Evolutionary conservation across 2,797 vertebrate species (phyloP).

Genomic region (Parauchenoglanis punctatus): DNA sequence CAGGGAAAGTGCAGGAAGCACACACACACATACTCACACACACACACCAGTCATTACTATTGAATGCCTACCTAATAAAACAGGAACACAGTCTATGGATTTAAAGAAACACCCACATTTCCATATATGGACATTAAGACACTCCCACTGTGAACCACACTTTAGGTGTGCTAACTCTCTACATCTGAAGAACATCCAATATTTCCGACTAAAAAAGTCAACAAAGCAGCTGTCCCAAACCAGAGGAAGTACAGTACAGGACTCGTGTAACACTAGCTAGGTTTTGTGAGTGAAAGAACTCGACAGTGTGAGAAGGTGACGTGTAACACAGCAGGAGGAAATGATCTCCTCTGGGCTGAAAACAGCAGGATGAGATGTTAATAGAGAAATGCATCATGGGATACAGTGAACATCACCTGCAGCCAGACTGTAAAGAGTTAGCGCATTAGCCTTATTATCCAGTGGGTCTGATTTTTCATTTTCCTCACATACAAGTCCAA

Average conservation of each 20-base stretch:
- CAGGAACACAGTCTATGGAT: neutral
- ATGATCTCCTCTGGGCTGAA: constrained; percentile 5
- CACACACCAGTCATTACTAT: neutral
- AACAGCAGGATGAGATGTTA: neutral
- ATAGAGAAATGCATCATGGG: constrained; percentile 29
- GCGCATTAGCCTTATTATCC: neutral
- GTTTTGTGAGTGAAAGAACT: neutral
- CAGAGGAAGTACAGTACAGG: neutral
- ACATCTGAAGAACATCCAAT: neutral
- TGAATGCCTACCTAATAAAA: neutral
- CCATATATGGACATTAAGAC: neutral
- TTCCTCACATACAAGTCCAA: neutral
- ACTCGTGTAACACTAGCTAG: neutral
- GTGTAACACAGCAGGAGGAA: neutral
- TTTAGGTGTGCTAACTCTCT: neutral
- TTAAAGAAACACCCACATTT: neutral
- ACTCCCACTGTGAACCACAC: neutral
- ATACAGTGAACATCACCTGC: constrained; percentile 14
- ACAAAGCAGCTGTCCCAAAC: neutral
- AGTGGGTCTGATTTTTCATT: neutral
- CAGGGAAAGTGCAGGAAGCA: neutral
- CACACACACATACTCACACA: constrained; percentile 13
- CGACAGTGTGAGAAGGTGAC: neutral
- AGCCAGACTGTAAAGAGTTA: constrained; percentile 9
- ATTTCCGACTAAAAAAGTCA: neutral